These are phyloP conservation scores for Lates calcarifer DNA, from an alignment of 2,113 vertebrate species.

Conservation along the genomic window DNA sequence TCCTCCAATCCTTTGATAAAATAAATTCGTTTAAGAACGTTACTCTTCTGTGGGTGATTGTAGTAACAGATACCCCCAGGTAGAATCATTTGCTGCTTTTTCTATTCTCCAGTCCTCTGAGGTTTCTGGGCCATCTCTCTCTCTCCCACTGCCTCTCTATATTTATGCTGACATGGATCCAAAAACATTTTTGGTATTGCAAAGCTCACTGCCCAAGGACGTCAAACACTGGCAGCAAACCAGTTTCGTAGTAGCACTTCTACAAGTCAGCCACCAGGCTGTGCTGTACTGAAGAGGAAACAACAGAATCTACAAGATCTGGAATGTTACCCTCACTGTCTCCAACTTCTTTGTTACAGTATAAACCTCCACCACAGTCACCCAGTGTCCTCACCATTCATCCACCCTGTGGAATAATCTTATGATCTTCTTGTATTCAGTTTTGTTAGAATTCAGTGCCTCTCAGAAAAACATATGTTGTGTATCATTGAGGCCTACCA, in stretches of 20 bases:
- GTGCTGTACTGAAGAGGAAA: not conserved
- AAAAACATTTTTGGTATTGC: constrained; percentile 71
- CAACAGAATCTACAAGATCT: not conserved
- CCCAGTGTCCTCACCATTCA: not conserved
- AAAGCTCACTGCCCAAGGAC: constrained; percentile 36
- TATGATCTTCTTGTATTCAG: constrained; percentile 1
- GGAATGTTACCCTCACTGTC: not conserved
- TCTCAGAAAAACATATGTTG: not conserved
- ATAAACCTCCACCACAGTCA: not conserved
- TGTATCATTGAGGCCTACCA: not conserved
- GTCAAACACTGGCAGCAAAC: constrained; percentile 6
- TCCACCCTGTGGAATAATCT: not conserved
- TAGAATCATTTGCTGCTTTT: constrained; percentile 24
- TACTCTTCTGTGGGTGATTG: constrained; percentile 1
- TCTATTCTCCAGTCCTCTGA: constrained; percentile 32
- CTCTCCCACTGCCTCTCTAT: constrained; percentile 46
- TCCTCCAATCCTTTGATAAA: not conserved
- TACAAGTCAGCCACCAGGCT: constrained; percentile 12
- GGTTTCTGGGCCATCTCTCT: constrained; percentile 25
- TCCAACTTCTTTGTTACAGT: not conserved
- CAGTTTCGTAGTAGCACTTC: constrained; percentile 25
- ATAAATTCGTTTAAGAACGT: not conserved
- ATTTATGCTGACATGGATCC: constrained; percentile 65
- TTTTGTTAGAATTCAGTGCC: not conserved
- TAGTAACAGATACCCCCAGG: constrained; percentile 45